Evolutionary conservation across 2,113 vertebrate species (phyloP).

Genomic region (Cyphomyrus plagiostoma): DNA sequence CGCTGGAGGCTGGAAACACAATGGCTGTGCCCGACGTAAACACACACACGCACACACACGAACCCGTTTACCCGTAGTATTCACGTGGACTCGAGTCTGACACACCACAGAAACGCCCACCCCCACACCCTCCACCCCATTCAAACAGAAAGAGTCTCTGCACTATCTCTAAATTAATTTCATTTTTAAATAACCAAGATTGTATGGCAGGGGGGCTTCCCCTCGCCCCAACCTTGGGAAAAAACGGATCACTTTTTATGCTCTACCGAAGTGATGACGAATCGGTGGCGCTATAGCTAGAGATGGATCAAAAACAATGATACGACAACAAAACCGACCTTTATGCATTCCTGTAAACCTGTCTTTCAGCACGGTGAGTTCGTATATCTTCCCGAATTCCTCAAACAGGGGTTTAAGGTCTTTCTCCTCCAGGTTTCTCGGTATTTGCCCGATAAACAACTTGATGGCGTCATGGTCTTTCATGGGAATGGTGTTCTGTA

Average conservation of each 20-base stretch:
- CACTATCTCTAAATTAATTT: conserved; percentile 5
- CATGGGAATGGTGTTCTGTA: conserved; percentile 84
- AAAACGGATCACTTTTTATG: conserved; percentile 11
- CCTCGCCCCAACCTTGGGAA: background rate
- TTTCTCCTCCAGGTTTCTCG: conserved; percentile 90
- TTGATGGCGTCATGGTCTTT: conserved; percentile 99
- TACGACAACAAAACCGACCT: conserved; percentile 67
- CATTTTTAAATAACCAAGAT: conserved; percentile 3
- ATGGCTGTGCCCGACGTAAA: conserved; percentile 12
- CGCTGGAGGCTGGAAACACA: background rate
- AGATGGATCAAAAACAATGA: conserved; percentile 8
- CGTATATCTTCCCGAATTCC: conserved; percentile 98
- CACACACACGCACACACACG: background rate
- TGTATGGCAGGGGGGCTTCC: background rate
- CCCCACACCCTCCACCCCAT: background rate
- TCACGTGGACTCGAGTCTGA: conserved; percentile 14
- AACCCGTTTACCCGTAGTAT: background rate
- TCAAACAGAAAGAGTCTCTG: background rate
- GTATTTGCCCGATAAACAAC: conserved; percentile 97
- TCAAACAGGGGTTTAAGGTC: conserved; percentile 97
- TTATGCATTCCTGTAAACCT: conserved; percentile 98
- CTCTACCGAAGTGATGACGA: background rate
- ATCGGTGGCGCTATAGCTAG: background rate
- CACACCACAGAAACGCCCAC: conserved; percentile 3
- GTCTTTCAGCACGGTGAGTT: conserved; percentile 98